These are phyloP conservation scores for Actenoides hombroni DNA, from an alignment of 2,113 vertebrate genomes.

Conservation along the genomic window DNA sequence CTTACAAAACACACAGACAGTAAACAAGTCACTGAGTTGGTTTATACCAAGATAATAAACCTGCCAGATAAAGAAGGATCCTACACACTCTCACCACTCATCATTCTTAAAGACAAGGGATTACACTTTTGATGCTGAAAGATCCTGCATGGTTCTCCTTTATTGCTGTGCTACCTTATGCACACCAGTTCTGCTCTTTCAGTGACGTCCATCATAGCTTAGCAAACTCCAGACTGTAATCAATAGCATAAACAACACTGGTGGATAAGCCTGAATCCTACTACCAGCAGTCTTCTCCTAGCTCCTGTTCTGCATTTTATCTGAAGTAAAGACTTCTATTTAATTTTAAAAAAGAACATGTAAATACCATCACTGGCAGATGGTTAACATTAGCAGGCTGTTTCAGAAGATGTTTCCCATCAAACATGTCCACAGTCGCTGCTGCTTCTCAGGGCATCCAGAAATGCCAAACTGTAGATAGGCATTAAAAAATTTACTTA, in stretches of 20 bases:
- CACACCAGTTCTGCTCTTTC: not conserved
- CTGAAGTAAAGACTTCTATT: not conserved
- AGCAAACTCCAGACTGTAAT: not conserved
- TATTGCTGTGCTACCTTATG: not conserved
- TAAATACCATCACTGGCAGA: not conserved
- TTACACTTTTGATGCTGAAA: fast-evolving
- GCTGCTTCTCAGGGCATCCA: not conserved
- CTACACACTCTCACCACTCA: not conserved
- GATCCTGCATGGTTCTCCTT: not conserved
- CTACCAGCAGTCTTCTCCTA: not conserved
- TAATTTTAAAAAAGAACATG: not conserved
- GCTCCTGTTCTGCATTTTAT: not conserved
- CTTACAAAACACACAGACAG: not conserved
- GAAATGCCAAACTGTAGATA: not conserved
- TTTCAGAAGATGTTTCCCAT: not conserved
- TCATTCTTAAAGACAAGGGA: not conserved
- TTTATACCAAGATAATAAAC: not conserved
- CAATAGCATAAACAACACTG: not conserved
- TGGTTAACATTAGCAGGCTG: not conserved
- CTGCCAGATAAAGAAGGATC: not conserved
- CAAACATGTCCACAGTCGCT: not conserved
- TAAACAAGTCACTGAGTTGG: not conserved
- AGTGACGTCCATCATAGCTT: not conserved
- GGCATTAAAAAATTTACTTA: not conserved
- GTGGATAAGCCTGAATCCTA: not conserved